Evolutionary conservation across 1,140 invertebrate species (phyloP), one percentile per base, ranked within the genome.

Genomic region (Leptinotarsa texana): DNA sequence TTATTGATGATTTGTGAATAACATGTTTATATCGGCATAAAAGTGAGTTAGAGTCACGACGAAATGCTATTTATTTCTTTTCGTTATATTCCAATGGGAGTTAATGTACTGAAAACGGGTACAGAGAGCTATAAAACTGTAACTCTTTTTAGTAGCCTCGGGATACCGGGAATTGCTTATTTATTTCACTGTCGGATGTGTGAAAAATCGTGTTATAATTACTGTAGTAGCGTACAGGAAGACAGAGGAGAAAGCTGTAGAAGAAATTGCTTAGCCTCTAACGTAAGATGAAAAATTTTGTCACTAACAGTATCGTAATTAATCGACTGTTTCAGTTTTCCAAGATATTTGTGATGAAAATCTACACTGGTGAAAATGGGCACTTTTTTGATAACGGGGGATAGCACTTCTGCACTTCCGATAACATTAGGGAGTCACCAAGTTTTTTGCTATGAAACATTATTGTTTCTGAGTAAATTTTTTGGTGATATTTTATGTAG

Each of bases 1-100:
- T 69, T 51, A 48, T 69, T 69, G 68, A 69, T 51, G 68, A 69
- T 69, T 69, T 69, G 68, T 69, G 33, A 69, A 69, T 69, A 69
- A 49, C 68, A 49, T 69, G 68, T 69, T 69, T 69, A 69, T 69
- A 69, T 69, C 21, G 68, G 33, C 68, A 42, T 69, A 21, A 49
- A 49, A 69, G 68, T 69, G 63, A 65, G 63, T 65, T 65, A 65
- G 21, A 69, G 68, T 69, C 68, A 69, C 68, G 68, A 69, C 13
- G 68, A 57, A 69, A 69, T 69, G 33, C 21, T 24, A 69, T 69
- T 69, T 21, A 69, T 69, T 69, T 69, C 68, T 69, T 47, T 48
- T 47, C 22, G 24, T 69, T 69, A 24, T 21, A 48, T n/a, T 65
- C 27, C n/a, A 65, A 21, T 65, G 4, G 48, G 24, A 69, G 48